Base-by-base conservation (phyloP, 2,113 vertebrate genomes). In the Fukomys damarensis region DNA sequence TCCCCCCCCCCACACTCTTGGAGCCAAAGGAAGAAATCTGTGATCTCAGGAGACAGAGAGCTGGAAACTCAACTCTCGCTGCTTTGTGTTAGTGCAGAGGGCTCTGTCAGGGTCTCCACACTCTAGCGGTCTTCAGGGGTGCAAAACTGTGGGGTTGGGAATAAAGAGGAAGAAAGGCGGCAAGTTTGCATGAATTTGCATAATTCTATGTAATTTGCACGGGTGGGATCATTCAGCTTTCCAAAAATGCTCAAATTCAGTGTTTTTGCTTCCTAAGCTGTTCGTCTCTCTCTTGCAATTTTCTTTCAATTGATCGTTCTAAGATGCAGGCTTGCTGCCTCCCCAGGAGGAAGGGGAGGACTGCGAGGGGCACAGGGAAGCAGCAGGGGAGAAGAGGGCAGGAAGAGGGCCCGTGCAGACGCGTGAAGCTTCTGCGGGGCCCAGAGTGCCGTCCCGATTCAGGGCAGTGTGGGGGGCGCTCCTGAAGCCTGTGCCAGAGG, bases 281-380 rank as follows among this genome's bases (percentile, higher is more conserved):
- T 72, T 93, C 32, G 41, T 63, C n/a, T 63, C n/a, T 93, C n/a
- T 58, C 59, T 77, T 70, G 46, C 26, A 7, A 4, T 70, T 89
- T 81, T n/a, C 65, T 66, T 94, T 79, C 63, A 59, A 88, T 72
- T 84, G 35, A 41, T 89, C 86, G 38, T 76, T 81, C 46, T 66
- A n/a, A 77, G 49, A 61, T 56, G 12, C 7, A 0, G 17, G 35
- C n/a, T 49, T n/a, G 56, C 46, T 54, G 54, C 59, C 35, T 88
- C 24, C 54, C 9, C 41, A 16, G 46, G 72, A 63, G n/a, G 20
- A 22, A 58, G 80, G 24, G 35, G 66, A 54, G 19, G 41, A 30
- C 41, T 43, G n/a, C 19, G 3, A n/a, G 89, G 54, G 93, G 13
- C 17, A 0, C 1, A 16, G 35, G 11, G 38, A 19, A 24, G 72